Percentiles rank a stretch among this genome's conserved stretches.
Conservation (phyloP, 2,113 vertebrate genomes). For the Ciconia boyciana region DNA sequence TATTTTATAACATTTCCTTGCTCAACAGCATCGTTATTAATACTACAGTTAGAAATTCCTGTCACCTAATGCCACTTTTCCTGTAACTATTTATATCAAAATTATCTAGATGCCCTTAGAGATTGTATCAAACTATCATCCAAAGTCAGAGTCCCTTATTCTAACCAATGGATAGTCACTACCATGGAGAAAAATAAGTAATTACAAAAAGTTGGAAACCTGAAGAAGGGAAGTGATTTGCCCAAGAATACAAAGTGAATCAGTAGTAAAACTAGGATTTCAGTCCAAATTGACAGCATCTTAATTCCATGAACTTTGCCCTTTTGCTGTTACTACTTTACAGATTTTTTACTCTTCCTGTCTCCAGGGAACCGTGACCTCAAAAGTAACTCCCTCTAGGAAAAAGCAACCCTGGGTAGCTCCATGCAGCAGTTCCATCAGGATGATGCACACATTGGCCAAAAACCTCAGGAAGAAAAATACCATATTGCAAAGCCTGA, state of each 20-base stretch:
- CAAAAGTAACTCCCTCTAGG: not conserved
- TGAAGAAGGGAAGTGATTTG: not conserved
- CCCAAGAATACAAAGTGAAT: not conserved
- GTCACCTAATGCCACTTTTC: not conserved
- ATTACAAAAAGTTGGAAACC: not conserved
- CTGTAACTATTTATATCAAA: not conserved
- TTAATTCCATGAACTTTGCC: not conserved
- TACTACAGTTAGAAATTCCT: not conserved
- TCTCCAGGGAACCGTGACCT: not conserved
- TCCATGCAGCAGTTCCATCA: not conserved
- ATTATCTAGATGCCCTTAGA: not conserved
- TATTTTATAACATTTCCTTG: not conserved
- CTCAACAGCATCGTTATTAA: not conserved
- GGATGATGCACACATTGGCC: rapidly evolving
- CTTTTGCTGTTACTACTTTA: not conserved
- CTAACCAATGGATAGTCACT: not conserved
- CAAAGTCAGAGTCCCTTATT: not conserved
- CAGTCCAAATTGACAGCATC: not conserved
- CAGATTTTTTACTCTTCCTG: not conserved
- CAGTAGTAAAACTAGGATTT: not conserved
- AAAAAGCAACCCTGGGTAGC: not conserved
- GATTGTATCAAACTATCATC: not conserved
- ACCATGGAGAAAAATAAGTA: not conserved
- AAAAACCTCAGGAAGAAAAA: not conserved
- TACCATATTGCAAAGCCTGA: not conserved